Evolutionary conservation across 2,797 vertebrate species (phyloP).

Genomic region (Pipistrellus pygmaeus): DNA sequence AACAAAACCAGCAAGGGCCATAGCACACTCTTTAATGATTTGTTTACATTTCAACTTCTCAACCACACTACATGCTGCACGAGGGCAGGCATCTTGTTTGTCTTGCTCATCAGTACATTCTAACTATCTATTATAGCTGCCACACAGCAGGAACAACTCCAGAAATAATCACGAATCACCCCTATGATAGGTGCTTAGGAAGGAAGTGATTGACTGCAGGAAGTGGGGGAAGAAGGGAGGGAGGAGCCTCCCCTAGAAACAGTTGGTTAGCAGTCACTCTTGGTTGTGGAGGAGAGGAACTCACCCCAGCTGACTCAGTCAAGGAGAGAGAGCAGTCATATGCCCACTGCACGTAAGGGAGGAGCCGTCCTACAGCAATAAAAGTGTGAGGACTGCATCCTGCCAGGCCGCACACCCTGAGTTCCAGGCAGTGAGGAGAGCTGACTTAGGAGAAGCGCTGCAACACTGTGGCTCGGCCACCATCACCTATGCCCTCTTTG

Average conservation of each 20-base stretch:
- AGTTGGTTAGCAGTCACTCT: background rate
- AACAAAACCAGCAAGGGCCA: too few species aligned
- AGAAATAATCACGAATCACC: background rate
- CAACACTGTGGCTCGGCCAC: background rate
- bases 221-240: background rate
- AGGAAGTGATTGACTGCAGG: background rate
- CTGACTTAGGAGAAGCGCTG: background rate
- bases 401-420: background rate
- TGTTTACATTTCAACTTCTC: background rate
- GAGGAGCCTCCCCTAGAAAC: background rate
- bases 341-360: background rate
- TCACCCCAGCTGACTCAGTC: background rate
- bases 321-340: background rate
- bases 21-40: background rate
- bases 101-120: background rate
- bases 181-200: background rate
- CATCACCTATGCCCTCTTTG: background rate
- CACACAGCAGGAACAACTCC: background rate
- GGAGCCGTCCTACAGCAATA: background rate
- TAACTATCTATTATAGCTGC: background rate
- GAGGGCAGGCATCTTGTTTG: background rate
- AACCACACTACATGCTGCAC: background rate
- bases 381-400: background rate
- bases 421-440: background rate
- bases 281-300: background rate